Conservation (phyloP, 1,140 invertebrate species). For the Heliconius eleuchia region DNA sequence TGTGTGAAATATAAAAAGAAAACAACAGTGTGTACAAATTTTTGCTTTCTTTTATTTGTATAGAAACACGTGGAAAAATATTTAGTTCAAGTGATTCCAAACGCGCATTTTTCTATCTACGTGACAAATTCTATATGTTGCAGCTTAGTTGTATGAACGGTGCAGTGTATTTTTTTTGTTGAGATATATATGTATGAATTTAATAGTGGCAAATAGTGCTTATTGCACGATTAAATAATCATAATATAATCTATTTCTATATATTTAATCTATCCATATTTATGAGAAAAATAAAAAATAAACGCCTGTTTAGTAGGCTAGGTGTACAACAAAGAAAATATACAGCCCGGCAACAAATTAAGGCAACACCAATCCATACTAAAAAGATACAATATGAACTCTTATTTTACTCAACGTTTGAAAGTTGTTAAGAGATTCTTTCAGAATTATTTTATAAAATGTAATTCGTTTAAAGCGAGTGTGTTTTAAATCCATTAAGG, state of each 20-base stretch:
- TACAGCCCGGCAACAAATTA: neutral
- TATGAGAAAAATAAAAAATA: too few relatives aligned
- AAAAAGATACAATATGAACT: neutral
- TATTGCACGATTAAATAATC: neutral
- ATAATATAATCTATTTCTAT: neutral
- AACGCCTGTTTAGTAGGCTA: too few relatives aligned
- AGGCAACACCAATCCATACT: neutral
- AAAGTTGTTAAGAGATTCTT: neutral
- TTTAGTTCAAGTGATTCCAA: neutral
- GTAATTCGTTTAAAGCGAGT: neutral
- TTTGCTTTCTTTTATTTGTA: neutral
- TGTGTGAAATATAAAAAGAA: too few relatives aligned
- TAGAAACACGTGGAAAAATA: neutral
- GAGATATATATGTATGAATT: neutral
- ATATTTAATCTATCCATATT: too few relatives aligned
- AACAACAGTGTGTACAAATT: too few relatives aligned
- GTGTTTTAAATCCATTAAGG: slow-evolving; percentile 8
- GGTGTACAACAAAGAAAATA: neutral
- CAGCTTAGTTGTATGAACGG: neutral
- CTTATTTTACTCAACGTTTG: neutral
- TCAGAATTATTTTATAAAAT: slow-evolving; percentile 8
- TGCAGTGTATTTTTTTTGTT: neutral
- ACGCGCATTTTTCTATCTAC: neutral
- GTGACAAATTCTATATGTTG: neutral
- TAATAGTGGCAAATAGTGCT: neutral